Evolutionary conservation across 1,140 invertebrate genomes (phyloP).

Genomic region (Heliconius congener): DNA sequence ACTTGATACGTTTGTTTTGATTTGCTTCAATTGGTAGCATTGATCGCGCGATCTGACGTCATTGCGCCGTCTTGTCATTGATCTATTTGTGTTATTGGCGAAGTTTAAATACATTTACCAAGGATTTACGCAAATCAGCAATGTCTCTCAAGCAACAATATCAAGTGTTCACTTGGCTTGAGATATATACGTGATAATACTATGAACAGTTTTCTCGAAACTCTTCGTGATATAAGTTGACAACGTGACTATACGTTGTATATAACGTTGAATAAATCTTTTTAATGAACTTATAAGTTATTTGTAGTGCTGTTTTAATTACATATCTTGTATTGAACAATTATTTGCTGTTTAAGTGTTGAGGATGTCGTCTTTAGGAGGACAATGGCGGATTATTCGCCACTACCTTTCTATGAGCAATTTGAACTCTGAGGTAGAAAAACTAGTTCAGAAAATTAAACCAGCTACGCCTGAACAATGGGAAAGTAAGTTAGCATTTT

Average conservation of each 20-base stretch:
- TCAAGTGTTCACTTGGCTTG: slow-evolving; percentile 22
- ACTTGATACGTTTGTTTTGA: slow-evolving; percentile 52
- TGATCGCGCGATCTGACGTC: slow-evolving; percentile 72
- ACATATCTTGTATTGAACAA: background rate
- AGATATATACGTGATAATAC: slow-evolving; percentile 28
- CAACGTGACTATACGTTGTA: slow-evolving; percentile 36
- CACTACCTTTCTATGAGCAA: slow-evolving; percentile 72
- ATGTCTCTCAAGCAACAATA: slow-evolving; percentile 16
- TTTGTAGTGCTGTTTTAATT: slow-evolving; percentile 14
- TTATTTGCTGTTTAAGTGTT: background rate
- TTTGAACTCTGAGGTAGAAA: slow-evolving; percentile 68
- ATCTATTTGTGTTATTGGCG: slow-evolving; percentile 61
- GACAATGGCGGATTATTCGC: slow-evolving; percentile 69
- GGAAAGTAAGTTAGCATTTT: slow-evolving; percentile 63
- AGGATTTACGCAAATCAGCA: slow-evolving; percentile 42
- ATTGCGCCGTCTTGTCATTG: slow-evolving; percentile 56
- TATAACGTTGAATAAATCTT: background rate
- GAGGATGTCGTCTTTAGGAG: slow-evolving; percentile 72
- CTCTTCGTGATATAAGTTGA: slow-evolving; percentile 22
- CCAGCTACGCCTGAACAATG: slow-evolving; percentile 72
- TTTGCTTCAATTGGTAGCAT: slow-evolving; percentile 57
- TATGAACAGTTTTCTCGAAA: slow-evolving; percentile 25
- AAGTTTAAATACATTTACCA: slow-evolving; percentile 49
- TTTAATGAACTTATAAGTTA: background rate
- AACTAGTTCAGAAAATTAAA: slow-evolving; percentile 69